Evolutionary conservation across 2,888 invertebrate species (phyloP).

Genomic region (Scelioninae gen. 1): DNA sequence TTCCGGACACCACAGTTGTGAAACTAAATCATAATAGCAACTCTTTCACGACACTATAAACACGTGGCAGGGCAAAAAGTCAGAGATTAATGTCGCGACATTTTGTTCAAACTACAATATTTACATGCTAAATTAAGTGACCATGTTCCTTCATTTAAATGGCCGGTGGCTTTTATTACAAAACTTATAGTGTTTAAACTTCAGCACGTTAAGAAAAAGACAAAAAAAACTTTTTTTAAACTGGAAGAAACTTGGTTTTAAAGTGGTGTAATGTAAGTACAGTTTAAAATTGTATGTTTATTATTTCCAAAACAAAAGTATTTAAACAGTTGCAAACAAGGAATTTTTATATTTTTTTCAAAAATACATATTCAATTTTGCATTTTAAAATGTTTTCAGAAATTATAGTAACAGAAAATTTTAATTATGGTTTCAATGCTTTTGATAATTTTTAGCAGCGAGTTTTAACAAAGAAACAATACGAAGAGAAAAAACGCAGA

Average conservation of each 20-base stretch:
- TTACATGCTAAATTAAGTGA: constrained; percentile 24
- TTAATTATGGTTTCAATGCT: too few relatives aligned
- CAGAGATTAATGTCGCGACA: constrained; percentile 30
- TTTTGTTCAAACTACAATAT: constrained; percentile 30
- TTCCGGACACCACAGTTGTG: constrained; percentile 12
- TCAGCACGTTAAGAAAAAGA: not conserved
- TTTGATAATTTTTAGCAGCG: too few relatives aligned
- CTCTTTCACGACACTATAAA: constrained; percentile 24
- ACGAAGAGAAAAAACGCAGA: too few relatives aligned
- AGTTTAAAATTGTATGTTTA: too few relatives aligned
- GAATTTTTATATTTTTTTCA: too few relatives aligned
- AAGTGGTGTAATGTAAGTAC: too few relatives aligned
- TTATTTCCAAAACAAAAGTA: too few relatives aligned
- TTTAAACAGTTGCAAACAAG: too few relatives aligned
- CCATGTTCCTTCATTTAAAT: constrained; percentile 18
- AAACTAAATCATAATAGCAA: constrained; percentile 44
- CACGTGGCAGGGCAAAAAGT: constrained; percentile 21
- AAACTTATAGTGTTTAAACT: constrained; percentile 3
- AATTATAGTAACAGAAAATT: too few relatives aligned
- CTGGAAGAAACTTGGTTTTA: not conserved
- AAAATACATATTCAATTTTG: too few relatives aligned
- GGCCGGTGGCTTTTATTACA: not conserved
- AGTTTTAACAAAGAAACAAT: too few relatives aligned
- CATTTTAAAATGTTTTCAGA: too few relatives aligned
- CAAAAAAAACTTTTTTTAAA: not conserved